A percentile compares a stretch with the other conserved stretches of the same genome.
phyloP scores from a whole-genome alignment of 2,888 invertebrate genomes.

The Drosophila histrio region DNA sequence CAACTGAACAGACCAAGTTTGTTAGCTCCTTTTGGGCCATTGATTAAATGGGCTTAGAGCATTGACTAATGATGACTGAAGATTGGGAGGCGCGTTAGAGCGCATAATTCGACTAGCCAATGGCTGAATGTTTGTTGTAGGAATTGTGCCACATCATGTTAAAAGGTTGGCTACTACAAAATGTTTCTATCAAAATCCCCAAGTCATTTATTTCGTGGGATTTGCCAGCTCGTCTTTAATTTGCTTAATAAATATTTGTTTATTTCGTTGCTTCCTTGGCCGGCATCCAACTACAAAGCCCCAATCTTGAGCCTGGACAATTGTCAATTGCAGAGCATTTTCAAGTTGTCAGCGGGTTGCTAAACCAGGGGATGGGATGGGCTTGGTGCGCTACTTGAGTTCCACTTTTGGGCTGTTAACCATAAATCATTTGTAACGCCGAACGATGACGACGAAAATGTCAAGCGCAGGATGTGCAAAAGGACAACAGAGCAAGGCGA shows the following conservation, averaged over 20 bases:
- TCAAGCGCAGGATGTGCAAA: conserved; percentile 65
- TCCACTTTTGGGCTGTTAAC: conserved; percentile 31
- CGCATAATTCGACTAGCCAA: conserved; percentile 66
- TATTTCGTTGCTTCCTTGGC: conserved; percentile 41
- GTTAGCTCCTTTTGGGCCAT: conserved; percentile 14
- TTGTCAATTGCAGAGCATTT: conserved; percentile 72
- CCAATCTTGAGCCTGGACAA: conserved; percentile 44
- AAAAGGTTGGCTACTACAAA: conserved; percentile 10
- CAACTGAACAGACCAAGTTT: conserved; percentile 23
- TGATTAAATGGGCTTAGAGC: conserved; percentile 64
- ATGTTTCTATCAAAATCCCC: conserved; percentile 50
- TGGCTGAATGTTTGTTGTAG: conserved; percentile 14
- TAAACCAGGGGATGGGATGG: conserved; percentile 1
- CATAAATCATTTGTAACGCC: conserved; percentile 68
- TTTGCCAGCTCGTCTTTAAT: conserved; percentile 71
- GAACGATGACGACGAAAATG: conserved; percentile 72
- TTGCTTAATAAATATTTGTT: conserved; percentile 77
- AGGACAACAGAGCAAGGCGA: conserved; percentile 39
- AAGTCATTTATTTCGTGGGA: conserved; percentile 74
- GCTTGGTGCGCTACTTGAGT: conserved; percentile 57
- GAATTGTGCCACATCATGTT: conserved; percentile 58
- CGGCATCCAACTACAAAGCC: conserved; percentile 13
- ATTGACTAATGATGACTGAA: conserved; percentile 72
- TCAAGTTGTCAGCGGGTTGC: conserved; percentile 39
- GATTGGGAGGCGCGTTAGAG: conserved; percentile 65